phyloP scores from a whole-genome alignment of 2,888 invertebrate genomes.

The Pseudococcus viburni region DNA sequence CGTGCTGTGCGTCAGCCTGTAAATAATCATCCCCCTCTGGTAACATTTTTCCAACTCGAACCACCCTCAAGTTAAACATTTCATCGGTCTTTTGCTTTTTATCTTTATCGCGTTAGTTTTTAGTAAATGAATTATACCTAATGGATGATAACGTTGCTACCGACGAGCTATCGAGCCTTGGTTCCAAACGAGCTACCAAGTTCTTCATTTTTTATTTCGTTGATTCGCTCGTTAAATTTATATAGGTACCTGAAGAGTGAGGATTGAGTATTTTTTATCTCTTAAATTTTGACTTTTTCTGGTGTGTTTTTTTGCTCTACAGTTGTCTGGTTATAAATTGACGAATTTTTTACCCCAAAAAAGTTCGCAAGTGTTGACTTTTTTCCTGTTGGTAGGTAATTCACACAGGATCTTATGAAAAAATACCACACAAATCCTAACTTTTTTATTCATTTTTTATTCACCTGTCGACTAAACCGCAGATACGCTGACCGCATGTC shows the following conservation, averaged over 20 bases:
- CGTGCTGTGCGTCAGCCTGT: background rate
- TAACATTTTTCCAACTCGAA: background rate
- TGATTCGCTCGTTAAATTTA: background rate
- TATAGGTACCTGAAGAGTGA: too few species aligned
- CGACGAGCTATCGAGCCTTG: background rate
- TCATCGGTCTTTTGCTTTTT: constrained; percentile 33
- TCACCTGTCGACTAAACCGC: background rate
- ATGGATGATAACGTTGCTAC: constrained; percentile 8
- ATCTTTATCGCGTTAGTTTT: constrained; percentile 37
- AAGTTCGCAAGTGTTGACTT: background rate
- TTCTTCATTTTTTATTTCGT: constrained; percentile 3
- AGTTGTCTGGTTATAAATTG: background rate
- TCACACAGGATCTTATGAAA: background rate
- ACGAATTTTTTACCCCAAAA: background rate
- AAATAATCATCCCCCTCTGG: background rate
- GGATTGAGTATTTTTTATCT: too few species aligned
- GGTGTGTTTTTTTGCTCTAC: too few species aligned
- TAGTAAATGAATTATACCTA: constrained; percentile 31
- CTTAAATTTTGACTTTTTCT: too few species aligned
- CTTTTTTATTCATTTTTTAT: background rate
- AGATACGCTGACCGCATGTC: constrained; percentile 16
- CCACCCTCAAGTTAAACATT: constrained; percentile 48
- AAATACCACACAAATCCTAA: too few species aligned
- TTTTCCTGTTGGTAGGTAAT: too few species aligned
- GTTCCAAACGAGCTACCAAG: background rate